Evolutionary conservation across 2,888 invertebrate genomes (phyloP).

Genomic region (Euspilapteryx auroguttella): DNA sequence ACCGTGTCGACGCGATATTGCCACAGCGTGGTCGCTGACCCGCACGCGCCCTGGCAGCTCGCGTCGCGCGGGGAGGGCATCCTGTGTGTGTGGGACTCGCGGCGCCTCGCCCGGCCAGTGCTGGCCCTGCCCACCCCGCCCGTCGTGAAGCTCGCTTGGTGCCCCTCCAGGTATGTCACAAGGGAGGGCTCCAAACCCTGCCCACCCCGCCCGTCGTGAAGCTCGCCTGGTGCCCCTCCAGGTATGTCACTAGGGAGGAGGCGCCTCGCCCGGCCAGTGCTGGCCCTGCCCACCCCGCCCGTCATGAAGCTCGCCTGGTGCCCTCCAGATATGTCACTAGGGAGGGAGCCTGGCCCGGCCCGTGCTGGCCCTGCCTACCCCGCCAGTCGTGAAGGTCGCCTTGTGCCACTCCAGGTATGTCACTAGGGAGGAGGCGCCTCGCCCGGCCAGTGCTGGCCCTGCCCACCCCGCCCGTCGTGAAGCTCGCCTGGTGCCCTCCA

Average conservation of each 20-base stretch:
- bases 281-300: too few relatives aligned
- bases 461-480: too few relatives aligned
- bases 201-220: too few relatives aligned
- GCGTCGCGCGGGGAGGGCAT: conserved; percentile 84
- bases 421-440: too few relatives aligned
- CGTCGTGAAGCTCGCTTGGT: conserved; percentile 81
- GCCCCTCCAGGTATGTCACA: conserved; percentile 85
- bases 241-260: too few relatives aligned
- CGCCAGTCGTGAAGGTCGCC: conserved; percentile 72
- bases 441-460: conserved; percentile 86
- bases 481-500: too few relatives aligned
- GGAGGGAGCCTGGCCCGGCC: conserved; percentile 88
- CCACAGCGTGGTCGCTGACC: conserved; percentile 79
- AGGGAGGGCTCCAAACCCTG: too few relatives aligned
- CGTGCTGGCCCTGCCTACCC: conserved; percentile 68
- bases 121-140: conserved; percentile 69
- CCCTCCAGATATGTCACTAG: conserved; percentile 80
- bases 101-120: conserved; percentile 84
- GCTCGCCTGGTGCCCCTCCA: too few relatives aligned
- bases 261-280: too few relatives aligned
- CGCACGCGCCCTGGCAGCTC: conserved; percentile 74
- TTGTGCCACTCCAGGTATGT: conserved; percentile 92
- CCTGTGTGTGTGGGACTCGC: conserved; percentile 85
- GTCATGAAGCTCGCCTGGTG: conserved; percentile 90
- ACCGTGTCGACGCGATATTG: conserved; percentile 79